A percentile compares a stretch with the other conserved stretches of the same genome.
These are phyloP conservation scores for Drosophila ficusphila DNA, from an alignment of 1,140 invertebrate species.

Conservation along the genomic window DNA sequence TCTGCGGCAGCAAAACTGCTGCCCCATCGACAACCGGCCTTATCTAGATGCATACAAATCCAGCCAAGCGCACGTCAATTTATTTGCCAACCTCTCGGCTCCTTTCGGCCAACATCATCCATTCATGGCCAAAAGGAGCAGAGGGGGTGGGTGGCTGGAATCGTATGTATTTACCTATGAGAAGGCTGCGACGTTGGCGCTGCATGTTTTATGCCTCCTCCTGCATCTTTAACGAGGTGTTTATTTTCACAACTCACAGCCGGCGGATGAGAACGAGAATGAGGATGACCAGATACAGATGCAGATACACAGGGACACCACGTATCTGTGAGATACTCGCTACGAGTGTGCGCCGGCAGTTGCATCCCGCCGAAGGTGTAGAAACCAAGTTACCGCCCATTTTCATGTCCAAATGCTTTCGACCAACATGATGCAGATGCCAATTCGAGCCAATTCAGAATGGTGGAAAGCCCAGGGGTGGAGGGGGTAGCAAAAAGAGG, in stretches of 20 bases:
- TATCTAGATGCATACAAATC: conserved; percentile 83
- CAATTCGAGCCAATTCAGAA: conserved; percentile 62
- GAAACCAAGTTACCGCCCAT: conserved; percentile 78
- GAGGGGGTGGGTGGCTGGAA: conserved; percentile 15
- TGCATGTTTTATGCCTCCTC: conserved; percentile 80
- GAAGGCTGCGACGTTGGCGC: conserved; percentile 66
- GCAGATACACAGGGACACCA: conserved; percentile 13
- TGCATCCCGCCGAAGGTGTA: conserved; percentile 71
- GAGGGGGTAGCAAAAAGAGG: not conserved
- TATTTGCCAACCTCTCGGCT: conserved; percentile 66
- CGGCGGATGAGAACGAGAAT: conserved; percentile 34
- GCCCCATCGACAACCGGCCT: conserved; percentile 44
- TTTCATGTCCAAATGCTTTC: conserved; percentile 63
- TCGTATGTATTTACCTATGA: conserved; percentile 66
- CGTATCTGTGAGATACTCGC: conserved; percentile 8
- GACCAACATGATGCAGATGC: conserved; percentile 76
- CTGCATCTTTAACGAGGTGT: conserved; percentile 83
- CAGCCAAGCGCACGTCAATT: conserved; percentile 81
- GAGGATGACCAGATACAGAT: conserved; percentile 14
- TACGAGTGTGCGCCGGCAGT: conserved; percentile 34
- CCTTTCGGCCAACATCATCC: conserved; percentile 26
- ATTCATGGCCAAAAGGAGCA: conserved; percentile 26
- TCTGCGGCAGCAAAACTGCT: conserved; percentile 37
- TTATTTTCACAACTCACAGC: conserved; percentile 83
- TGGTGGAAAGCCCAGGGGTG: conserved; percentile 4